phyloP scores from a whole-genome alignment of 92 coral and sea anemone genomes.

The Virgularia gustaviana region DNA sequence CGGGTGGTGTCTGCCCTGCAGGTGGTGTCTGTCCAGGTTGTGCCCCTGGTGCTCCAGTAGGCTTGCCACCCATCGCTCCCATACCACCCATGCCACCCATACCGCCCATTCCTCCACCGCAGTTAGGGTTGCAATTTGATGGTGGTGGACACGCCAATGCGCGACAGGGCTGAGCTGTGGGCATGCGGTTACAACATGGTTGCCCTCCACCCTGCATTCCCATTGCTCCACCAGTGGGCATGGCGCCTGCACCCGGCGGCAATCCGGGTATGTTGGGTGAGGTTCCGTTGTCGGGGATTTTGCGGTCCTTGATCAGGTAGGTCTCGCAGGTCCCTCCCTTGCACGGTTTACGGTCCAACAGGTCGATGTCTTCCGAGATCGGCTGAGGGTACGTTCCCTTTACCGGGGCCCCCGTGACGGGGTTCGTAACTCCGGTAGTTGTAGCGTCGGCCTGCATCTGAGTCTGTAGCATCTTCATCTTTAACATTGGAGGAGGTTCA shows the following conservation, averaged over 20 bases:
- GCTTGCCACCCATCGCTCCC: too few species aligned
- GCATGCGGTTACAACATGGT: conserved; percentile 32
- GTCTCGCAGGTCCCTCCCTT: conserved; percentile 33
- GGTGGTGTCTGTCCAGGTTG: too few species aligned
- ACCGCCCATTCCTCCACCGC: neutral
- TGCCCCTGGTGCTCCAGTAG: too few species aligned
- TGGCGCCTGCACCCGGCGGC: neutral
- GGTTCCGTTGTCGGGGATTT: neutral
- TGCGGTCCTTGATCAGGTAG: conserved; percentile 25
- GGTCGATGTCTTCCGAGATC: conserved; percentile 32
- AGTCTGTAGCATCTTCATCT: conserved; percentile 9
- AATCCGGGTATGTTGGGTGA: neutral
- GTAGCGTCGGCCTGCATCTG: conserved; percentile 25
- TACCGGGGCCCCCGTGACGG: conserved; percentile 22
- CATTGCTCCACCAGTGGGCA: neutral
- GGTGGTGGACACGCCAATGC: conserved; percentile 40
- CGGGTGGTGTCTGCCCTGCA: too few species aligned
- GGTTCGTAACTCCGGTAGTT: conserved; percentile 15
- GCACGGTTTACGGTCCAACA: conserved; percentile 30
- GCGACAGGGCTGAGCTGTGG: conserved; percentile 25
- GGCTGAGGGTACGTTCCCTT: conserved; percentile 33
- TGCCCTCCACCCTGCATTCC: conserved; percentile 3
- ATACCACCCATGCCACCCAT: too few species aligned
- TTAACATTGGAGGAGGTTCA: conserved; percentile 15
- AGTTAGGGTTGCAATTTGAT: conserved; percentile 25